Base-by-base conservation (phyloP, 2,797 vertebrate species). In the Urosaurus nigricauda region DNA sequence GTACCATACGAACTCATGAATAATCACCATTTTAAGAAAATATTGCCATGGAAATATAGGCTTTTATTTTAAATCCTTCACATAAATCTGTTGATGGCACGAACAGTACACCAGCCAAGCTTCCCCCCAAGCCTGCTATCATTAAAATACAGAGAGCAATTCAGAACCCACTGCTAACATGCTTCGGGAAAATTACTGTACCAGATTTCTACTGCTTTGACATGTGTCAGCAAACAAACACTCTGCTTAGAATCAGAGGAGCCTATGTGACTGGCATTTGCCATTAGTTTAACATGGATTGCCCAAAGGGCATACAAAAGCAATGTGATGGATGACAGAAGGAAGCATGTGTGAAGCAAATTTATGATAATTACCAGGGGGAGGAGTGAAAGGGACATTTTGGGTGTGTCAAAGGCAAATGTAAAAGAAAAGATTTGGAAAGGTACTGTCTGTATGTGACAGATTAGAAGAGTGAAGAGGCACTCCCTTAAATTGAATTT, bases 1-100 rank as follows among this genome's bases (percentile, higher is more conserved):
- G 65, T 37, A 40, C 53, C 84, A 88, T n/a, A 89, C 70, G 65
- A 82, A 63, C 85, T 87, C 83, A 85, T 53, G 90, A 91, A 87
- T 68, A 88, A 11, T 74, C 79, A 77, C 32, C 79, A 89, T 74
- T 58, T 56, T 89, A 88, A 60, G 68, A 73, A 93, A 86, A 47
- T 81, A 87, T 81, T 2, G 51, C 47, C 8, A 77, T 26, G 8
- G 24, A 0, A 85, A 80, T 1, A 13, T 79, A 93, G 87, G 89
- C 77, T 87, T 92, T 51, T 91, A 40, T 9, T 5, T 84, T 84
- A 85, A 74, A 74, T 87, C n/a, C 29, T 81, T 73, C 78, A 73
- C 77, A 40, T 87, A 81, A 51, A 43, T 79, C n/a, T 74, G 24
- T 11, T 37, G 5, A 37, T 56, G 53, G 37, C 56, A 75, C 16